Conservation (phyloP, 35 echinoderm and acorn worm genomes). For the Anneissia japonica region DNA sequence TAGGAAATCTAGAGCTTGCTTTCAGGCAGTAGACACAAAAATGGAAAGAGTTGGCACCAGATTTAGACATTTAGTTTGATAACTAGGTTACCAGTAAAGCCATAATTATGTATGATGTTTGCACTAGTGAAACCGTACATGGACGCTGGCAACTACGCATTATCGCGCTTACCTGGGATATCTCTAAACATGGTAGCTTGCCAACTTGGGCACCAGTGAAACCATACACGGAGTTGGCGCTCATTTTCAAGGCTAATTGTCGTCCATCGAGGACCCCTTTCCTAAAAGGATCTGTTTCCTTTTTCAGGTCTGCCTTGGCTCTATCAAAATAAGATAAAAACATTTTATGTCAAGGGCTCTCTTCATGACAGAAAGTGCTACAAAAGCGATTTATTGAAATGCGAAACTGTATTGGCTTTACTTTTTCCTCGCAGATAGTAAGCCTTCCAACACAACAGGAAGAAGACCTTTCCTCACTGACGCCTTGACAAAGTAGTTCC, state of each 20-base stretch:
- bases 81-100: no score
- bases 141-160: no score
- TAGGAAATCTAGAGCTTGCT: no score
- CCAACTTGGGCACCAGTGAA: constrained; percentile 93
- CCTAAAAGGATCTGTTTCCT: constrained; percentile 85
- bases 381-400: no score
- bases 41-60: no score
- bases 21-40: no score
- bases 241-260: constrained; percentile 90
- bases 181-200: constrained; percentile 89
- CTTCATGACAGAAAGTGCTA: no score
- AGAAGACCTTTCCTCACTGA: constrained; percentile 47
- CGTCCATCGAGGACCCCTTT: constrained; percentile 88
- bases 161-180: constrained; percentile 81
- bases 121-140: no score
- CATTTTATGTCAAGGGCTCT: not conserved
- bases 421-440: constrained; percentile 78
- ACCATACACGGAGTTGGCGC: constrained; percentile 84
- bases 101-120: no score
- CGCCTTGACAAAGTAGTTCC: constrained; percentile 94
- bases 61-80: no score
- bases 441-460: constrained; percentile 78
- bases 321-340: constrained; percentile 29
- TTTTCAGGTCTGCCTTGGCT: constrained; percentile 89
- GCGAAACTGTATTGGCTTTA: no score